Evolutionary conservation across 2,797 vertebrate genomes (phyloP).

Genomic region (Peromyscus eremicus): DNA sequence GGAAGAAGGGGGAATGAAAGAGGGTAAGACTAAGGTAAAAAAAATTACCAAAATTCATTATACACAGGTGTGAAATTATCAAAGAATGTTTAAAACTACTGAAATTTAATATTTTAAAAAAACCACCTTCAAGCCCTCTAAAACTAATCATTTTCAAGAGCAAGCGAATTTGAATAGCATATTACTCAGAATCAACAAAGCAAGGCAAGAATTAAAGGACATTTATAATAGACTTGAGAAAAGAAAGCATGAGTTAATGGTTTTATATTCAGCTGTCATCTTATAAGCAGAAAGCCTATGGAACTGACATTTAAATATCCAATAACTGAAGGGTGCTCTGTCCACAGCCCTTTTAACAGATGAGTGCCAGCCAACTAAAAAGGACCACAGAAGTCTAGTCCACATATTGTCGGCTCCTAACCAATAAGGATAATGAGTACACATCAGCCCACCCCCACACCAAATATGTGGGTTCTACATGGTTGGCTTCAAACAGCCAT

Average conservation of each 20-base stretch:
- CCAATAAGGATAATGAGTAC: not conserved
- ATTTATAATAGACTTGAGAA: not conserved
- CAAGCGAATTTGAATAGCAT: not conserved
- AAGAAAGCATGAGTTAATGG: not conserved
- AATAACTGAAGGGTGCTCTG: not conserved
- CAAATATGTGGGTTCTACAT: not conserved
- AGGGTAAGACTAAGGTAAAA: not conserved
- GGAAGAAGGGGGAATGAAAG: not conserved
- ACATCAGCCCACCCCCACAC: too few relatives aligned
- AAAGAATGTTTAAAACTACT: not conserved
- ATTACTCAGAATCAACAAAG: not conserved
- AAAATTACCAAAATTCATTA: not conserved
- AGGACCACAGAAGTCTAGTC: not conserved
- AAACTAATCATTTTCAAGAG: not conserved
- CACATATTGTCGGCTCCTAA: not conserved
- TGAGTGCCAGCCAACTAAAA: not conserved
- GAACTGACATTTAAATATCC: not conserved
- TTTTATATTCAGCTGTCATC: not conserved
- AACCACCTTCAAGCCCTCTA: not conserved
- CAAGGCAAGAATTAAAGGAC: not conserved
- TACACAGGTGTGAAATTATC: not conserved
- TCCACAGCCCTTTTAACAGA: not conserved
- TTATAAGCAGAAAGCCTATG: not conserved
- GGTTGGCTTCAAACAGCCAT: not conserved
- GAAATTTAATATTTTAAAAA: slow-evolving; percentile 3